Conservation (phyloP, 2,113 vertebrate species). For the Collichthys lucidus region DNA sequence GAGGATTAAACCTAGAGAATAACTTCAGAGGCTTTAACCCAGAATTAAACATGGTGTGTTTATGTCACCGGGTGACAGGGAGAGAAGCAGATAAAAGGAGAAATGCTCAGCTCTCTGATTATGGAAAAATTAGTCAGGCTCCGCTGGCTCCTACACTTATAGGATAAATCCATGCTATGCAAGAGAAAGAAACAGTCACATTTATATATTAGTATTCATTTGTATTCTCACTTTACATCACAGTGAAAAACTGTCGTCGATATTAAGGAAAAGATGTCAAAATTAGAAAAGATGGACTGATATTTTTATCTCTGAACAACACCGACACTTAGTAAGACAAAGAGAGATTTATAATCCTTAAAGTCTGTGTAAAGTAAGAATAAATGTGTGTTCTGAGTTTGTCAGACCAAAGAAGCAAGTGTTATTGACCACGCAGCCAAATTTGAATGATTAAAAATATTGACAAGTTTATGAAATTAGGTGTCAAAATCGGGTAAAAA, state of each 20-base stretch:
- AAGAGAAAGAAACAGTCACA: background rate
- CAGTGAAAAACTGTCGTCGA: background rate
- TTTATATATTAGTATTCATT: slow-evolving; percentile 1
- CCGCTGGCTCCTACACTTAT: background rate
- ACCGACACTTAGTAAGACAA: background rate
- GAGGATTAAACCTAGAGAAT: slow-evolving; percentile 64
- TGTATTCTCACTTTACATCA: background rate
- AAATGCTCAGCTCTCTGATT: slow-evolving; percentile 16
- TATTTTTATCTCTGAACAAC: background rate
- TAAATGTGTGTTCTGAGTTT: too few relatives aligned
- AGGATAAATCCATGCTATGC: background rate
- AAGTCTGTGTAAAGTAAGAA: too few relatives aligned
- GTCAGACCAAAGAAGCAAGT: too few relatives aligned
- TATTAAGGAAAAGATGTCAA: background rate
- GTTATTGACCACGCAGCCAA: too few relatives aligned
- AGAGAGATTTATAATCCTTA: background rate
- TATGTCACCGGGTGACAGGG: slow-evolving; percentile 11
- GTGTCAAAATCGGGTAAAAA: too few relatives aligned
- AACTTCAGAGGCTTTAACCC: slow-evolving; percentile 61
- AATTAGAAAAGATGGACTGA: background rate
- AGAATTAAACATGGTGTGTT: slow-evolving; percentile 51
- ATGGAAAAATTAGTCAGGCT: slow-evolving; percentile 41
- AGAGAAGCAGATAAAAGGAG: slow-evolving; percentile 25
- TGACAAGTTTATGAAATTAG: too few relatives aligned
- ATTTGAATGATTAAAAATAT: too few relatives aligned